Percentiles rank a stretch among this genome's conserved stretches.
These are phyloP conservation scores for Ibidorhyncha struthersii DNA, from an alignment of 2,113 vertebrate genomes.

Conservation along the genomic window DNA sequence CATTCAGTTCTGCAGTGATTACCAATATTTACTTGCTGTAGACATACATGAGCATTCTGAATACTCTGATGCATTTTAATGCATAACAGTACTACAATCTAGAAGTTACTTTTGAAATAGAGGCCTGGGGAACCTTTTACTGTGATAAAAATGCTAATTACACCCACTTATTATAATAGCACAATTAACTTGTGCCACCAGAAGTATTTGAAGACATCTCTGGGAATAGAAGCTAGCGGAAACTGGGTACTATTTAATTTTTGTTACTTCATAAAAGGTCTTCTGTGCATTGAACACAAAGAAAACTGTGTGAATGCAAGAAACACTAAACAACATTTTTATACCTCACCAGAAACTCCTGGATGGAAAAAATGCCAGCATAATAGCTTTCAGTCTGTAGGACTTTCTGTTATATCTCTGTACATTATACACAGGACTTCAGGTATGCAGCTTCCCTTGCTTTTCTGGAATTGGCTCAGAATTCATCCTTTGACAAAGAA, in stretches of 20 bases:
- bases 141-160: constrained; percentile 13
- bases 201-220: constrained; percentile 13
- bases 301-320: not conserved
- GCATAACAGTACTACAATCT: not conserved
- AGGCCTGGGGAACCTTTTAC: not conserved
- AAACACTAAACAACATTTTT: not conserved
- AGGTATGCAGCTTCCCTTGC: not conserved
- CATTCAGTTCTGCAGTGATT: constrained; percentile 13
- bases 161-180: constrained; percentile 19
- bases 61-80: not conserved
- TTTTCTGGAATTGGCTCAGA: not conserved
- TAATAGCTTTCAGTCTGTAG: not conserved
- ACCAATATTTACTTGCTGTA: constrained; percentile 12
- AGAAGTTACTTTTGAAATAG: not conserved
- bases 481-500: not conserved
- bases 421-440: not conserved
- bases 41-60: not conserved
- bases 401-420: not conserved
- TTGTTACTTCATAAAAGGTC: constrained; percentile 4
- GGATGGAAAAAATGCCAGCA: not conserved
- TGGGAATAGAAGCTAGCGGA: constrained; percentile 2
- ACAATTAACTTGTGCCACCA: constrained; percentile 38
- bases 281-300: not conserved
- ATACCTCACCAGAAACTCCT: not conserved
- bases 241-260: not conserved